Evolutionary conservation across 2,797 vertebrate species (phyloP).

Genomic region (Sparidentex hasta): DNA sequence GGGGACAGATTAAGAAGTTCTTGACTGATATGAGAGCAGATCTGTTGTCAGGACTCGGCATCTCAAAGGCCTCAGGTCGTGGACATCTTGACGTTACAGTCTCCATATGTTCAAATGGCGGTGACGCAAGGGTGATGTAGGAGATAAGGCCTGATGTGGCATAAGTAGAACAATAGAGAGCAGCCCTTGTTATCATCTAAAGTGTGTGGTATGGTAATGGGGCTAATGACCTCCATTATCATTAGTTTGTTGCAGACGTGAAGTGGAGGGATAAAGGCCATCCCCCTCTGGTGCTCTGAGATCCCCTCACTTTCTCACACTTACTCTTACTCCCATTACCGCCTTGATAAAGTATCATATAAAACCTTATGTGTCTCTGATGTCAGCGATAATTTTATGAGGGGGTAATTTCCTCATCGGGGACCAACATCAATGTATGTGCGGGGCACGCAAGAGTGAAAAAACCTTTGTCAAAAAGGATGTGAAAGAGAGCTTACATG

Average conservation of each 20-base stretch:
- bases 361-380: constrained; percentile 28
- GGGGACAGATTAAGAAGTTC: constrained; percentile 29
- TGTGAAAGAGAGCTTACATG: constrained; percentile 21
- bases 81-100: constrained; percentile 22
- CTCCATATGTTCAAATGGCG: constrained; percentile 38
- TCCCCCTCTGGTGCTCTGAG: constrained; percentile 39
- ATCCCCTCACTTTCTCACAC: constrained; percentile 56
- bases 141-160: constrained; percentile 54
- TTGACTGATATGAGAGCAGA: constrained; percentile 18
- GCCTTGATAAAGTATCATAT: background rate
- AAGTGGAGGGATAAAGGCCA: constrained; percentile 30
- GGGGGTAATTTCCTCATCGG: constrained; percentile 34
- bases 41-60: constrained; percentile 30
- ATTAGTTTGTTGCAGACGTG: constrained; percentile 24
- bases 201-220: constrained; percentile 52
- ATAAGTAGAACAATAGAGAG: constrained; percentile 60
- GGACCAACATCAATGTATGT: background rate
- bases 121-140: constrained; percentile 35
- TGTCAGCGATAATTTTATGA: constrained; percentile 31
- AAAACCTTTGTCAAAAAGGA: constrained; percentile 39
- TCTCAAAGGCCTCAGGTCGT: constrained; percentile 23
- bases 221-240: constrained; percentile 45
- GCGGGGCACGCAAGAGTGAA: constrained; percentile 19
- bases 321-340: background rate
- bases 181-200: constrained; percentile 39